Conservation (phyloP, 2,113 vertebrate species). For the Rhineura floridana region DNA sequence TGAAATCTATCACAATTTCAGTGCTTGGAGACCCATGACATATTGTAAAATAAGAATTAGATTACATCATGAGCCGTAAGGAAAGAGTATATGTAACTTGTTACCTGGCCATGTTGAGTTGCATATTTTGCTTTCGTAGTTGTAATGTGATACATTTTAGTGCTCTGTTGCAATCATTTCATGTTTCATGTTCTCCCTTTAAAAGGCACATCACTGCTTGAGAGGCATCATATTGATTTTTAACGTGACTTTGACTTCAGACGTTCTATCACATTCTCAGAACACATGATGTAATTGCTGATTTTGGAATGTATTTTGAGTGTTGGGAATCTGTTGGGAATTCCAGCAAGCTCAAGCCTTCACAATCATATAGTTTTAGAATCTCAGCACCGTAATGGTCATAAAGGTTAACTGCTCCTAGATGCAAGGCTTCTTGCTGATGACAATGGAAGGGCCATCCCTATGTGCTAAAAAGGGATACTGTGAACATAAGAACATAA, state of each 20-base stretch:
- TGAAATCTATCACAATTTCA: neutral
- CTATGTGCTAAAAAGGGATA: neutral
- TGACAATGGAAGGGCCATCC: neutral
- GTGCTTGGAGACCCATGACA: neutral
- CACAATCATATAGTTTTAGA: neutral
- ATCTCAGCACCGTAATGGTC: neutral
- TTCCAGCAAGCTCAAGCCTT: neutral
- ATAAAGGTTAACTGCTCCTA: neutral
- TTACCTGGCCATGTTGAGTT: neutral
- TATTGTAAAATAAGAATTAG: neutral
- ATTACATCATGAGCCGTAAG: neutral
- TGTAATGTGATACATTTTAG: neutral
- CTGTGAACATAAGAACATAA: too few relatives aligned
- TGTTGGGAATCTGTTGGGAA: slow-evolving; percentile 40
- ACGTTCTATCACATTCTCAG: slow-evolving; percentile 41
- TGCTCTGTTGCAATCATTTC: neutral
- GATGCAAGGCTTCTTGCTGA: neutral
- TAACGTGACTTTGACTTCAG: slow-evolving; percentile 45
- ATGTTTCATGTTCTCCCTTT: neutral
- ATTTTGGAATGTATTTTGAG: slow-evolving; percentile 32
- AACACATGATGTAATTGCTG: slow-evolving; percentile 57
- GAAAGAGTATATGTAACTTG: slow-evolving; percentile 3
- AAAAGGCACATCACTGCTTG: slow-evolving; percentile 40
- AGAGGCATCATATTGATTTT: slow-evolving; percentile 44
- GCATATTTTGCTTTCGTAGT: neutral